phyloP scores from a whole-genome alignment of 2,113 vertebrate species.

The Isurus oxyrinchus region DNA sequence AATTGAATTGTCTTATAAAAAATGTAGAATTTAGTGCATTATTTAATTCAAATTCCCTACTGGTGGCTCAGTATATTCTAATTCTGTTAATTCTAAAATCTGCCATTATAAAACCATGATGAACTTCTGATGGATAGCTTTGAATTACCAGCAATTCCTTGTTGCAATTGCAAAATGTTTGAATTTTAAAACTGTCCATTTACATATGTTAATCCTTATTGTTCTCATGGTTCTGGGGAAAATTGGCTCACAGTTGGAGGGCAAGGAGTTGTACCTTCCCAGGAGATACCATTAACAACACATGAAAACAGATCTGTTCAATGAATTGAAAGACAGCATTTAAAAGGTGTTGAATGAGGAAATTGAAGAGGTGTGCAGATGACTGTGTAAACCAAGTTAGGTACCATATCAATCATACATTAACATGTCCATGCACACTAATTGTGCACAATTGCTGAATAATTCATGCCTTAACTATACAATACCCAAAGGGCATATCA shows the following conservation, averaged over 20 bases:
- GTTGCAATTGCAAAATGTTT: background rate
- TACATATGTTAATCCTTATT: background rate
- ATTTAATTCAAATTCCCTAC: background rate
- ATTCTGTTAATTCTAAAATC: background rate
- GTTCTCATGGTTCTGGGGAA: background rate
- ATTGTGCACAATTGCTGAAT: conserved; percentile 23
- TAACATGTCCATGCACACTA: background rate
- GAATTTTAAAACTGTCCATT: conserved; percentile 20
- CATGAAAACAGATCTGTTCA: conserved; percentile 9
- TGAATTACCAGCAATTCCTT: background rate
- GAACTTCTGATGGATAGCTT: background rate
- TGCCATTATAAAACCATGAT: background rate
- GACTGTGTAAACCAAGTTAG: background rate
- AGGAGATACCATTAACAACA: background rate
- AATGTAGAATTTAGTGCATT: background rate
- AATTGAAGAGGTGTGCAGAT: background rate
- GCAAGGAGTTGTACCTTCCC: background rate
- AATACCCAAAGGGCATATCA: conserved; percentile 18
- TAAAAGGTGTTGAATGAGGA: conserved; percentile 1
- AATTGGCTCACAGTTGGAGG: background rate
- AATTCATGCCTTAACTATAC: conserved; percentile 8
- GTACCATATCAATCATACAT: background rate
- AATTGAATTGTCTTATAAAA: background rate
- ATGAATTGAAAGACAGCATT: background rate
- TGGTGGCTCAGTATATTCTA: background rate